These are phyloP conservation scores for Typhlomys cinereus DNA, from an alignment of 2,113 vertebrate species.

Conservation along the genomic window DNA sequence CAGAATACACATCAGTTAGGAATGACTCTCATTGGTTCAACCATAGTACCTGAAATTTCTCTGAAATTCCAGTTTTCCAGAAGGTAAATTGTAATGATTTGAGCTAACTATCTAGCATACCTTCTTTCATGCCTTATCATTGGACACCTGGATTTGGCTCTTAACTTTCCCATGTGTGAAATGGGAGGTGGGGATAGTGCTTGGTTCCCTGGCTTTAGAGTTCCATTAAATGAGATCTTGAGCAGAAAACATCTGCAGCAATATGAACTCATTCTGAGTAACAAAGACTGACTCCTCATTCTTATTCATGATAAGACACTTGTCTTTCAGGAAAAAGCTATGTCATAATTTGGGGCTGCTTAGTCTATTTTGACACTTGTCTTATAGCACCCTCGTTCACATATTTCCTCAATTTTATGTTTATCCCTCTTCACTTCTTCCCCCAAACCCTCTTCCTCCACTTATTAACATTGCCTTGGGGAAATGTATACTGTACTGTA, in stretches of 20 bases:
- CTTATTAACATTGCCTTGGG: slow-evolving; percentile 31
- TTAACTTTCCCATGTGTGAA: neutral
- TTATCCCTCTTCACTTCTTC: slow-evolving; percentile 58
- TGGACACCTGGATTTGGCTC: neutral
- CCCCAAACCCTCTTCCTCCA: slow-evolving; percentile 36
- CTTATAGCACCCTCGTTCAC: slow-evolving; percentile 54
- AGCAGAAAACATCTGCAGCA: neutral
- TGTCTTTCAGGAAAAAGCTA: slow-evolving; percentile 42
- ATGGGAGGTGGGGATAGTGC: neutral
- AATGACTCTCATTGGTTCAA: neutral
- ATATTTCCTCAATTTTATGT: slow-evolving; percentile 65
- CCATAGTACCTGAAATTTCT: neutral
- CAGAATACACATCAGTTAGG: neutral
- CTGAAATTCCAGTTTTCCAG: neutral
- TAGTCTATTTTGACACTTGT: slow-evolving; percentile 49
- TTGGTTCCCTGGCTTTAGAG: neutral
- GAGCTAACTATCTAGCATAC: neutral
- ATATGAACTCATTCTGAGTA: neutral
- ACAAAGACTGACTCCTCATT: neutral
- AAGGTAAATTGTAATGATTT: neutral
- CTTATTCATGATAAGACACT: slow-evolving; percentile 26
- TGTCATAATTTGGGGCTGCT: slow-evolving; percentile 34
- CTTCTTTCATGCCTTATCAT: neutral
- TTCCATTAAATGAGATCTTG: neutral
- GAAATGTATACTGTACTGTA: neutral